Conservation (phyloP, 1,140 invertebrate genomes). For the Colletes gigas region DNA sequence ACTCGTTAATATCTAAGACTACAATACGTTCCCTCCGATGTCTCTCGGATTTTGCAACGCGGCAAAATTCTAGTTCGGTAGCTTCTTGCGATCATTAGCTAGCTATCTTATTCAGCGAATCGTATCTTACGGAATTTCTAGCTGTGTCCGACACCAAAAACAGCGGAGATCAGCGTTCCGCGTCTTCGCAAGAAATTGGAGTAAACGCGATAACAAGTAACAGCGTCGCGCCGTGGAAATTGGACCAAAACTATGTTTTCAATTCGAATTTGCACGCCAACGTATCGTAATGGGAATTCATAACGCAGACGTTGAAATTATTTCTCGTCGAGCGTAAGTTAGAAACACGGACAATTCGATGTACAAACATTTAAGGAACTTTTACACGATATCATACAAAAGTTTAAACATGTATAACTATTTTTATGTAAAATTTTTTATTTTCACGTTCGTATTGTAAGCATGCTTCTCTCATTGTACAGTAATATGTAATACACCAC, state of each 20-base stretch:
- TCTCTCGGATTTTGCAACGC: neutral
- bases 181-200: neutral
- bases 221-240: neutral
- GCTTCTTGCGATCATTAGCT: constrained; percentile 7
- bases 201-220: neutral
- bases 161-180: neutral
- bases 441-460: too few species aligned
- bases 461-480: too few species aligned
- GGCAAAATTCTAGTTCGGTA: neutral
- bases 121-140: constrained; percentile 1
- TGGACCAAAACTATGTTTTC: neutral
- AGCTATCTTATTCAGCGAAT: constrained; percentile 1
- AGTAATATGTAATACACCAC: too few species aligned
- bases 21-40: neutral
- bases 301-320: neutral
- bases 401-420: too few species aligned
- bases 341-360: neutral
- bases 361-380: neutral
- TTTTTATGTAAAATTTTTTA: too few species aligned
- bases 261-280: neutral
- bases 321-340: neutral
- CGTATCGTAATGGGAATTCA: neutral
- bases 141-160: neutral
- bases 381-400: neutral
- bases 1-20: neutral